Conservation (phyloP, 2,888 invertebrate genomes). For the Drosophila neoperkinsi region DNA sequence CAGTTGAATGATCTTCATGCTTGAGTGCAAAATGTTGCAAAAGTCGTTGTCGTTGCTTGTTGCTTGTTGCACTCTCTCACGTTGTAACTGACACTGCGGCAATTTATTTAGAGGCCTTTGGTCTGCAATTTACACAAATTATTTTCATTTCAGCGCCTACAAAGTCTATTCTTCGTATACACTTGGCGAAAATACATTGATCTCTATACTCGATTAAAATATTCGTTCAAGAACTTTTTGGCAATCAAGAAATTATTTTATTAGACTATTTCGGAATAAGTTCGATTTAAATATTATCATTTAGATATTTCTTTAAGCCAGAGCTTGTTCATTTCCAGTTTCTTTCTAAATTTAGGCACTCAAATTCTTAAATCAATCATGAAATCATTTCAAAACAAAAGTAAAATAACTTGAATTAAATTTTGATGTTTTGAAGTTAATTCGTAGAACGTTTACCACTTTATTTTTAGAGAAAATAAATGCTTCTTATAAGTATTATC, state of each 20-base stretch:
- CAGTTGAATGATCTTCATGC: slow-evolving; percentile 75
- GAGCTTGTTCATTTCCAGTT: background rate
- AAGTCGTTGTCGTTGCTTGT: slow-evolving; percentile 7
- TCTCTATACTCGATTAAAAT: background rate
- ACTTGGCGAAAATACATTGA: background rate
- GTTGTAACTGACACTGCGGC: slow-evolving; percentile 63
- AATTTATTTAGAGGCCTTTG: slow-evolving; percentile 49
- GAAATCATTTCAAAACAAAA: background rate
- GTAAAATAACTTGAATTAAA: background rate
- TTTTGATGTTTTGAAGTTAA: background rate
- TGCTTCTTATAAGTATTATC: background rate
- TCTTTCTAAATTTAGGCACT: background rate
- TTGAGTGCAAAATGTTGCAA: slow-evolving; percentile 44
- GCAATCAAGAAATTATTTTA: background rate
- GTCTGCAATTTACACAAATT: slow-evolving; percentile 35
- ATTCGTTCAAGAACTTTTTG: background rate
- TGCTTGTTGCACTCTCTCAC: slow-evolving; percentile 36
- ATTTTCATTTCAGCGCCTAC: slow-evolving; percentile 2
- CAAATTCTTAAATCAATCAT: background rate
- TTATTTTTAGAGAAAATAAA: background rate
- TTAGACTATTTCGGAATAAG: background rate
- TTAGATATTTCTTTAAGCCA: background rate
- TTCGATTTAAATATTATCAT: background rate
- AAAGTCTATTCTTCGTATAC: background rate
- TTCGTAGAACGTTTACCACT: background rate